Percentiles rank a stretch among this genome's conserved stretches.
Conservation (phyloP, 2,888 invertebrate genomes). For the Ophion ellenae region DNA sequence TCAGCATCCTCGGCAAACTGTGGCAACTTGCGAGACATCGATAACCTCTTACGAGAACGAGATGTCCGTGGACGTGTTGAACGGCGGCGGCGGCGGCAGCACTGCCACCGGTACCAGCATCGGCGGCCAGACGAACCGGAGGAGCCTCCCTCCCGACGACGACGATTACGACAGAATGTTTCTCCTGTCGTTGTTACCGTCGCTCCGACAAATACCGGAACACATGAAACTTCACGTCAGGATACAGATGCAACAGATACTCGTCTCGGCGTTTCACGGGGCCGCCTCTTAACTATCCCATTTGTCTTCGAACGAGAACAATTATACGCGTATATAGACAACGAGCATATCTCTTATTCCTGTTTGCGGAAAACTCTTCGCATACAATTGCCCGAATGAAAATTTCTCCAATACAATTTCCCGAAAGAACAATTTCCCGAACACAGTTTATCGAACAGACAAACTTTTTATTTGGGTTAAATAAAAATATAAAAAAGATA, state of each 20-base stretch:
- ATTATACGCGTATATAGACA: background rate
- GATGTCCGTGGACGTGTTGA: conserved; percentile 76
- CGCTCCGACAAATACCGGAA: conserved; percentile 79
- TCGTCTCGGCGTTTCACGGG: conserved; percentile 62
- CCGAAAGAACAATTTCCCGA: no score
- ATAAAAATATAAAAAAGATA: no score
- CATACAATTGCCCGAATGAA: no score
- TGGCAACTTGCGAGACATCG: conserved; percentile 74
- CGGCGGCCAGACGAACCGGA: conserved; percentile 27
- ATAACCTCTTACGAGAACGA: conserved; percentile 77
- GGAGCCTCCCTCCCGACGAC: conserved; percentile 73
- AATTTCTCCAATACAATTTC: no score
- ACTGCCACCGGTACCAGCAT: no score
- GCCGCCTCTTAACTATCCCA: conserved; percentile 7
- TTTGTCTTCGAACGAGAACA: background rate
- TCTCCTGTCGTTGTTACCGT: conserved; percentile 79
- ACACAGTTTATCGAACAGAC: no score
- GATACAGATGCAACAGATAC: conserved; percentile 81
- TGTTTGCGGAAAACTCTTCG: no score
- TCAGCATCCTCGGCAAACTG: conserved; percentile 71
- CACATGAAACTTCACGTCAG: conserved; percentile 79
- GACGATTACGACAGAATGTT: conserved; percentile 82
- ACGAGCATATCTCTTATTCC: no score
- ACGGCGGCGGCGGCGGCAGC: conserved; percentile 69
- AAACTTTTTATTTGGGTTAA: no score